Evolutionary conservation across 2,113 vertebrate species (phyloP), one percentile per base, ranked within the genome.

Genomic region (Pan paniscus): DNA sequence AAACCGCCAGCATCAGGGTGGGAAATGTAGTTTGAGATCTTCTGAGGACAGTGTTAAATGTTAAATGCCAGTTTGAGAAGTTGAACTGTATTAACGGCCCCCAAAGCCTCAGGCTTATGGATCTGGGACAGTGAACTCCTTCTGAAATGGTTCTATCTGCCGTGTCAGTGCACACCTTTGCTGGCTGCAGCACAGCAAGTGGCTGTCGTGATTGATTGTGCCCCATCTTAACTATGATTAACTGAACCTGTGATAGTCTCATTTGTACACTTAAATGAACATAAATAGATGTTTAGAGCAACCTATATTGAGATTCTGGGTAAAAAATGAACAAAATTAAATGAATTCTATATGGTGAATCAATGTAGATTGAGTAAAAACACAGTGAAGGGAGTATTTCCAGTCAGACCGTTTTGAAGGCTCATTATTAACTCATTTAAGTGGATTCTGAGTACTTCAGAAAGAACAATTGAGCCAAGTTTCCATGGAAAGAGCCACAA

Each of bases 341-440:
- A 95, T 90, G 96, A 93, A 79, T 93, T 98, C 93, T 98, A 96
- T 91, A 97, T 48, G 94, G 93, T 95, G 96, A 98, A 98, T 98
- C 87, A 98, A 97, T 92, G 97, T 3, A 97, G 97, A 81, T 2
- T 79, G 79, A 92, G 27, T 89, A 82, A 96, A 98, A 98, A 98
- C 97, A 92, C 75, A 98, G 98, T 30, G 50, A 97, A 96, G 35
- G 73, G 97, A 96, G 7, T 92, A 92, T 27, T 97, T 97, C 84
- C 93, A 97, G 92, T 90, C 64, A 96, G 93, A 43, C 73, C 2
- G 64, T 93, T 98, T 93, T 95, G 92, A 97, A 98, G 84, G 97
- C 12, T 98, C 64, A 68, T 95, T 97, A 96, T 98, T 98, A 98
- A 98, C 98, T 94, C 95, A 59, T 95, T 68, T 88, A 97, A 98